Base-by-base conservation (phyloP, 2,888 invertebrate genomes). In the Synergus gifuensis region DNA sequence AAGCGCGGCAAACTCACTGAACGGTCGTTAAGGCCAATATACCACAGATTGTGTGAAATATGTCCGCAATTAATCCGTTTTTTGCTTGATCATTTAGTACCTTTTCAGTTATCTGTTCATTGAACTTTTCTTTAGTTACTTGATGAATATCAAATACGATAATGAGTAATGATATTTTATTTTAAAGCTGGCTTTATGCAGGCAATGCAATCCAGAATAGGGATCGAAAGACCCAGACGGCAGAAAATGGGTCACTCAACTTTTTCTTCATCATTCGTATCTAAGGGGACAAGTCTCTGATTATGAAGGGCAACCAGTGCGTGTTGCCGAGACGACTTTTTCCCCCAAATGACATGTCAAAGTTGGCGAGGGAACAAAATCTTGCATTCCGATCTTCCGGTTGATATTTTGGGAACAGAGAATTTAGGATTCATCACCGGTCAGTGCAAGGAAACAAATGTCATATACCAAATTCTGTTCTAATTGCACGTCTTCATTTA, bases 21-120 rank as follows among this genome's bases (percentile, higher is more conserved):
- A 67, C 42, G 44, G 22, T 44, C 67, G 44, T 67, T 67, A 67
- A 67, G 12, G 18, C 44, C 18, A 18, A 67, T 44, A 28, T 28
- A 62, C 62, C 12, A 54, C 54, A 28, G 62, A 62, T 86, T 80
- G 83, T 77, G 77, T 80, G 80, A 84, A 83, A 84, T 83, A 76
- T 69, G 81, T 78, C 83, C 76, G 76, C 77, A 79, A 86, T 87
- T 83, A 84, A 86, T 86, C 64, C 76, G 78, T 73, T 82, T 84
- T 86, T 85, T 84, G 82, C 78, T 64, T 67, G 44, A 66, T n/a
- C 9, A 42, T 42, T 18, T 67, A 67, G 22, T 42, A 44, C 18
- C 67, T 18, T 5, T 54, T 0, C 46, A 54, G 8, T 44, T 44
- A 14, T 22, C 67, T 67, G 63, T 63, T 63, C 44, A 67, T 67